phyloP scores from a whole-genome alignment of 2,888 invertebrate genomes.

The Axea sp. region DNA sequence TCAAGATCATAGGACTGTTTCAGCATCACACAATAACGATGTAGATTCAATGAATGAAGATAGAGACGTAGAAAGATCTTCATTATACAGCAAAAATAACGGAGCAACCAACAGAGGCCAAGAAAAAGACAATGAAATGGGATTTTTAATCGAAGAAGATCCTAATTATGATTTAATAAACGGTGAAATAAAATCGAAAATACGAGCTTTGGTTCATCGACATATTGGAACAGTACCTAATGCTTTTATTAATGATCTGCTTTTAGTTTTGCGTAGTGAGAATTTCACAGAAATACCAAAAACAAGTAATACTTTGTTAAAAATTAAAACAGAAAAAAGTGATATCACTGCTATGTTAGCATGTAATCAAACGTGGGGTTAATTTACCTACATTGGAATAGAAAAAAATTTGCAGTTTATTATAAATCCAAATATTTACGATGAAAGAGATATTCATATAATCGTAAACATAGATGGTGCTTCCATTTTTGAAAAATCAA shows the following conservation, averaged over 20 bases:
- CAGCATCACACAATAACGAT: too few species aligned
- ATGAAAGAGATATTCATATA: neutral
- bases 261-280: slow-evolving; percentile 1
- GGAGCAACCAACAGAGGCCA: too few species aligned
- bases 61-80: too few species aligned
- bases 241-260: slow-evolving; percentile 1
- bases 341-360: neutral
- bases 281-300: slow-evolving; percentile 1
- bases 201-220: too few species aligned
- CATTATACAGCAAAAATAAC: too few species aligned
- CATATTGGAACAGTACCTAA: neutral
- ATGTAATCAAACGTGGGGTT: neutral
- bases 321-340: neutral
- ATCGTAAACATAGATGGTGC: neutral
- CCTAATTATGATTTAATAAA: too few species aligned
- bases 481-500: neutral
- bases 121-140: too few species aligned
- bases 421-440: neutral
- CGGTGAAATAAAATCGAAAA: too few species aligned
- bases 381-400: slow-evolving; percentile 2
- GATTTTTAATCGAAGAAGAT: too few species aligned
- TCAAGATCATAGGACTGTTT: too few species aligned
- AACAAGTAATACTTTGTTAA: slow-evolving; percentile 1
- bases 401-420: neutral
- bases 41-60: too few species aligned